Percentiles rank a stretch among this genome's conserved stretches.
Conservation (phyloP, 2,888 invertebrate species). For the Mythimna lalbum region DNA sequence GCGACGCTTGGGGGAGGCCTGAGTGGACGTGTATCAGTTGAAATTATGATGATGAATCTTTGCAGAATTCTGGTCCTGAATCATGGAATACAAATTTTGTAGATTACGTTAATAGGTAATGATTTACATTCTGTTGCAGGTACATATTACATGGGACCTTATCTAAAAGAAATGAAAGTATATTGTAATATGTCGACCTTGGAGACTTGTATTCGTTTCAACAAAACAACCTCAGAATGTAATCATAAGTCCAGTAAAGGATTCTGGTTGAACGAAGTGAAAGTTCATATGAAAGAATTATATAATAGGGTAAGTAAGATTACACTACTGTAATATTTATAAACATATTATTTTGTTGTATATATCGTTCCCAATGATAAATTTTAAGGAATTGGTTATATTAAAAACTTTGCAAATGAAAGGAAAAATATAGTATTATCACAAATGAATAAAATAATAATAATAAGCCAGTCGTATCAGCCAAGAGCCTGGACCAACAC, state of each 20-base stretch:
- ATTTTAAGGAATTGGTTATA: too few relatives aligned
- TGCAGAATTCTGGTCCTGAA: too few relatives aligned
- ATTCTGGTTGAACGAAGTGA: conserved; percentile 28
- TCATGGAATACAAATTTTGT: neutral
- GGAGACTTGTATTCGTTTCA: conserved; percentile 20
- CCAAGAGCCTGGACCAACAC: too few relatives aligned
- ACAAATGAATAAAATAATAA: too few relatives aligned
- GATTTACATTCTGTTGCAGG: conserved; percentile 8
- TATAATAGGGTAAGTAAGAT: conserved; percentile 13
- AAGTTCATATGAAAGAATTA: conserved; percentile 16
- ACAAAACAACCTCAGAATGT: neutral
- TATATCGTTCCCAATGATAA: neutral
- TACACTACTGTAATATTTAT: neutral
- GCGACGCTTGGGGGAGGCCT: too few relatives aligned
- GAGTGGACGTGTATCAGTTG: too few relatives aligned
- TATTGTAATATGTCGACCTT: conserved; percentile 34
- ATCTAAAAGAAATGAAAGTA: neutral
- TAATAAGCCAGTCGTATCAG: too few relatives aligned
- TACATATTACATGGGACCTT: conserved; percentile 15
- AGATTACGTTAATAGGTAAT: neutral
- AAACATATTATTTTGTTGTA: neutral
- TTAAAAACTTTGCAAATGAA: too few relatives aligned
- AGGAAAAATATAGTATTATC: too few relatives aligned
- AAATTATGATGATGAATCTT: too few relatives aligned
- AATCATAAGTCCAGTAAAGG: neutral